These are phyloP conservation scores for Camptogramma bilineatum DNA, from an alignment of 2,888 invertebrate species.

Conservation along the genomic window DNA sequence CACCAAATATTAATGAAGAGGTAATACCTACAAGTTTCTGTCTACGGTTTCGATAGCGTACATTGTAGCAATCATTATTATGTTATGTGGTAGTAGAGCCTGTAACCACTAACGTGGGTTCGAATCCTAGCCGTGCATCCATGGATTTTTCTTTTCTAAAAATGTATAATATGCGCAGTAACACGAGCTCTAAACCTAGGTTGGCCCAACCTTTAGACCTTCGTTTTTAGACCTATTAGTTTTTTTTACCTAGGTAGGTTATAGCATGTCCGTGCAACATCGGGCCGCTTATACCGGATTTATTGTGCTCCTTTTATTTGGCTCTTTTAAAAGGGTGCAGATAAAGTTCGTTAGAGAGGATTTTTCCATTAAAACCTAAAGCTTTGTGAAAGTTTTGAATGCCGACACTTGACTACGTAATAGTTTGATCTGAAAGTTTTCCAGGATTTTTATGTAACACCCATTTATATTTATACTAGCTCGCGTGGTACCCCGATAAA, in stretches of 20 bases:
- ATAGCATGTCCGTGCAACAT: background rate
- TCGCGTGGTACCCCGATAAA: too few species aligned
- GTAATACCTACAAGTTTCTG: background rate
- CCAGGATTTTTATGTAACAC: too few species aligned
- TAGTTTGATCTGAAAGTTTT: background rate
- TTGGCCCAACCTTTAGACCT: too few species aligned
- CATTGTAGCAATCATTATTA: too few species aligned
- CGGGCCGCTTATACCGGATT: background rate
- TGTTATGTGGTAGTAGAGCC: too few species aligned
- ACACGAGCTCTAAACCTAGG: too few species aligned
- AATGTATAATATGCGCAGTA: too few species aligned
- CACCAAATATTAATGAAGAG: background rate
- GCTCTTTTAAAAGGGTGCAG: conserved; percentile 1
- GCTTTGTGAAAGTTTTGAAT: background rate
- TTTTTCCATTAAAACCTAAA: conserved; percentile 1
- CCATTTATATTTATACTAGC: too few species aligned
- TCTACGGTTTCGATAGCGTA: too few species aligned
- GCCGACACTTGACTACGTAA: background rate
- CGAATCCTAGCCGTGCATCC: too few species aligned
- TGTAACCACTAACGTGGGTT: too few species aligned
- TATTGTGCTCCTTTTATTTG: conserved; percentile 1
- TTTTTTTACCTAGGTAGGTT: background rate
- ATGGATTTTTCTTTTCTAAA: too few species aligned
- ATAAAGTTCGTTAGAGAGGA: conserved; percentile 5
- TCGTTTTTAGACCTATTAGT: background rate